These are phyloP conservation scores for Caenorhabditis briggsae DNA, from an alignment of 1,140 invertebrate genomes.

Conservation along the genomic window DNA sequence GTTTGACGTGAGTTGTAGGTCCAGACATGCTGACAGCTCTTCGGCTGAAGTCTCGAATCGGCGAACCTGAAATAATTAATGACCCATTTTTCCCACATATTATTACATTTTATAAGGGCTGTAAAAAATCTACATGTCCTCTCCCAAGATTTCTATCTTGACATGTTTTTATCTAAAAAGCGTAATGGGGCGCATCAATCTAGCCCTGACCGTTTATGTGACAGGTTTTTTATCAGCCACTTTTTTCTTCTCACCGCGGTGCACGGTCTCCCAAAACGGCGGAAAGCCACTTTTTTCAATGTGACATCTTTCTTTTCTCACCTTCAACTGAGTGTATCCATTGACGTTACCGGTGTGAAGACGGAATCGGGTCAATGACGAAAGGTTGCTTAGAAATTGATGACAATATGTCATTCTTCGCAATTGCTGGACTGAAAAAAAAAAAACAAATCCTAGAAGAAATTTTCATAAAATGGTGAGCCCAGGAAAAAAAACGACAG, in stretches of 20 bases:
- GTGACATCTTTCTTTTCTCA: not conserved
- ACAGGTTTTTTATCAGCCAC: constrained; percentile 35
- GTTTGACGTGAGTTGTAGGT: constrained; percentile 22
- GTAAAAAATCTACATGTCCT: no score
- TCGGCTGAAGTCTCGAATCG: constrained; percentile 36
- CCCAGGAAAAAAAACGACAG: not conserved
- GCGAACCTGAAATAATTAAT: constrained; percentile 11
- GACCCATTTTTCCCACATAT: not conserved
- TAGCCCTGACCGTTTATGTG: not conserved
- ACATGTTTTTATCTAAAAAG: no score
- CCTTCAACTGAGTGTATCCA: constrained; percentile 44
- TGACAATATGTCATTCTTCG: constrained; percentile 35
- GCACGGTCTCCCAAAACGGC: not conserved
- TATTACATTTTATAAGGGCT: no score
- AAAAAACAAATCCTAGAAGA: not conserved
- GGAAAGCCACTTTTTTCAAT: not conserved
- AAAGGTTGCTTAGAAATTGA: constrained; percentile 41
- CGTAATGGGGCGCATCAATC: no score
- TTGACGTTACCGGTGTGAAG: constrained; percentile 40
- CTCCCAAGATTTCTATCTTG: no score
- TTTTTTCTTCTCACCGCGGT: not conserved
- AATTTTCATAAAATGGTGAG: not conserved
- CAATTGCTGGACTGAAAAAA: constrained; percentile 3
- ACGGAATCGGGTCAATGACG: constrained; percentile 29
- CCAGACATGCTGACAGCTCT: constrained; percentile 11